These are phyloP conservation scores for Champsocephalus gunnari DNA, from an alignment of 2,797 vertebrate genomes.

Conservation along the genomic window DNA sequence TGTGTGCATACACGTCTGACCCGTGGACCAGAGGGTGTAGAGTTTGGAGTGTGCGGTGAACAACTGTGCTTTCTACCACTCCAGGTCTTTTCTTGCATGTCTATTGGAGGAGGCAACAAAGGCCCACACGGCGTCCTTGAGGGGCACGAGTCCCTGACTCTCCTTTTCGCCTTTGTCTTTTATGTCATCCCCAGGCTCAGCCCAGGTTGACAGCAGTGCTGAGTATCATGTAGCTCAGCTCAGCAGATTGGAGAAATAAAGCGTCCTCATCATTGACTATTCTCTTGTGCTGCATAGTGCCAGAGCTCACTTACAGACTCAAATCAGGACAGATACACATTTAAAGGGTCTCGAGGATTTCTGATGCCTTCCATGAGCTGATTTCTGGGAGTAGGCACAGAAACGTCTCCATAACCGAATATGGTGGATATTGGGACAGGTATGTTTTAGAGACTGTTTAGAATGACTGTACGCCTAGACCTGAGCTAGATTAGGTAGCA, in stretches of 20 bases:
- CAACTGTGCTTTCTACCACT: slow-evolving; percentile 28
- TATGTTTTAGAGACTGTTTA: slow-evolving; percentile 55
- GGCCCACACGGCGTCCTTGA: slow-evolving; percentile 52
- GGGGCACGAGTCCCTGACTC: slow-evolving; percentile 48
- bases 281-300: slow-evolving; percentile 61
- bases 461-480: slow-evolving; percentile 24
- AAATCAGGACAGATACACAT: slow-evolving; percentile 71
- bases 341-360: slow-evolving; percentile 64
- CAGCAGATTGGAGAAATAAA: slow-evolving; percentile 58
- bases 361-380: slow-evolving; percentile 46
- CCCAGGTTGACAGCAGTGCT: slow-evolving; percentile 54
- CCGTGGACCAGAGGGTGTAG: slow-evolving; percentile 28
- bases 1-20: slow-evolving; percentile 20
- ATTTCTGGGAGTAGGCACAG: slow-evolving; percentile 49
- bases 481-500: slow-evolving; percentile 5
- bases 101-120: slow-evolving; percentile 74
- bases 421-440: slow-evolving; percentile 66
- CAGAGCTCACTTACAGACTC: slow-evolving; percentile 36
- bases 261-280: slow-evolving; percentile 75
- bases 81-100: slow-evolving; percentile 31
- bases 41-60: slow-evolving; percentile 27
- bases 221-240: slow-evolving; percentile 50
- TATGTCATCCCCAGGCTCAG: slow-evolving; percentile 37
- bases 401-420: slow-evolving; percentile 61
- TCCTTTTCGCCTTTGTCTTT: slow-evolving; percentile 17